These are phyloP conservation scores for Trichomalopsis sarcophagae DNA, from an alignment of 1,140 invertebrate genomes.

Conservation along the genomic window DNA sequence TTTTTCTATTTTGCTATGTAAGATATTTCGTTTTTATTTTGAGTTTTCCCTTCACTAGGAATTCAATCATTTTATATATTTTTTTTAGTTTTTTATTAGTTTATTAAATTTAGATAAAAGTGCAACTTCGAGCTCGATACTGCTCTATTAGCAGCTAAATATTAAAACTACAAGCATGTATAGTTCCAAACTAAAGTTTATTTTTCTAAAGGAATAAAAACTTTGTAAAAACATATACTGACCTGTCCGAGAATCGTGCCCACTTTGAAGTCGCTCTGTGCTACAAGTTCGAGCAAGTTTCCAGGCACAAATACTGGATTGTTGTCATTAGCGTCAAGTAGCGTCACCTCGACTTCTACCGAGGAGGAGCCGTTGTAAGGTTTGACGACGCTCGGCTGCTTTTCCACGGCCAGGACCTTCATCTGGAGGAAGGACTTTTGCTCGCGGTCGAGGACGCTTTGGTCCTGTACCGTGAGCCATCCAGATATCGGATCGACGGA, in stretches of 20 bases:
- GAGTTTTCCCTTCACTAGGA: no score
- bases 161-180: no score
- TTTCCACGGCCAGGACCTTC: slow-evolving; percentile 86
- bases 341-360: slow-evolving; percentile 86
- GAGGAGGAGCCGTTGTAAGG: slow-evolving; percentile 73
- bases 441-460: slow-evolving; percentile 87
- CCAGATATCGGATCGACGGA: slow-evolving; percentile 85
- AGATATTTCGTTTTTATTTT: no score
- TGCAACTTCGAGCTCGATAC: no score
- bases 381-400: slow-evolving; percentile 78
- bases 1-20: no score
- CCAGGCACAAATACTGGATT: slow-evolving; percentile 88
- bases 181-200: no score
- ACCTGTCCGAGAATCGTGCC: slow-evolving; percentile 81
- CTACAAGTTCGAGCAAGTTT: slow-evolving; percentile 86
- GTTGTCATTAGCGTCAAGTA: slow-evolving; percentile 91
- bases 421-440: slow-evolving; percentile 81
- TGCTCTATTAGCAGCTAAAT: no score
- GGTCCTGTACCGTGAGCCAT: slow-evolving; percentile 89
- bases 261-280: slow-evolving; percentile 80
- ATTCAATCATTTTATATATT: no score
- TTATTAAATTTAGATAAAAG: no score
- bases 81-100: no score
- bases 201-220: no score
- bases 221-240: neutral